These are phyloP conservation scores for Uloborus diversus DNA, from an alignment of 1,140 invertebrate genomes.

Conservation along the genomic window DNA sequence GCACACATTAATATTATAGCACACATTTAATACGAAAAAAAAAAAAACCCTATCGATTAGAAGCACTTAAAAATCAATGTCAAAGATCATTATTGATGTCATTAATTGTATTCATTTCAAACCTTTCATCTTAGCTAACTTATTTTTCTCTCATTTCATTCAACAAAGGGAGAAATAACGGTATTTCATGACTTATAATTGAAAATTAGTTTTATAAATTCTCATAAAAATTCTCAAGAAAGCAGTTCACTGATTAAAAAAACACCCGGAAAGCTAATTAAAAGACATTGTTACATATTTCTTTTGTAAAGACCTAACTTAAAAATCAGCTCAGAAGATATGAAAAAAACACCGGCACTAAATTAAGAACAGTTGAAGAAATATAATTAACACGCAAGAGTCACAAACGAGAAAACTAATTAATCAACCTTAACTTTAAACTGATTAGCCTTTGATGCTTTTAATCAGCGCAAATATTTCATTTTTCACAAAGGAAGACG, in stretches of 20 bases:
- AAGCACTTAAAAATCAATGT: no score
- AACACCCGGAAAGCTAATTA: slow-evolving; percentile 8
- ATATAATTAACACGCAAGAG: slow-evolving; percentile 43
- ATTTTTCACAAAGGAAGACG: not conserved
- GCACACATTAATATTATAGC: no score
- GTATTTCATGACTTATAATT: no score
- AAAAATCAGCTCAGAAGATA: not conserved
- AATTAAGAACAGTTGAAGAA: slow-evolving; percentile 17
- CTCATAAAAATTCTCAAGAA: not conserved
- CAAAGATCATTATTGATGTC: no score
- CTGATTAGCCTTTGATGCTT: slow-evolving; percentile 51
- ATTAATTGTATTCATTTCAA: no score
- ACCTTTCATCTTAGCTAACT: no score
- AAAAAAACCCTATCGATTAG: no score
- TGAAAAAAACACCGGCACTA: not conserved
- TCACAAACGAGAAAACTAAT: slow-evolving; percentile 41
- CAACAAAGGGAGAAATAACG: no score
- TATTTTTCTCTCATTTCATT: no score
- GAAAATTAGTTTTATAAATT: no score
- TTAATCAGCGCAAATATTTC: slow-evolving; percentile 24
- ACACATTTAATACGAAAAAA: no score
- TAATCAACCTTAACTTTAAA: slow-evolving; percentile 49
- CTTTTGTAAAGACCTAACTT: not conserved
- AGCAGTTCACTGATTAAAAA: not conserved
- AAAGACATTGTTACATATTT: slow-evolving; percentile 7